A percentile compares a stretch with the other conserved stretches of the same genome.
phyloP scores from a whole-genome alignment of 2,797 vertebrate genomes.

The Limnodromus scolopaceus region DNA sequence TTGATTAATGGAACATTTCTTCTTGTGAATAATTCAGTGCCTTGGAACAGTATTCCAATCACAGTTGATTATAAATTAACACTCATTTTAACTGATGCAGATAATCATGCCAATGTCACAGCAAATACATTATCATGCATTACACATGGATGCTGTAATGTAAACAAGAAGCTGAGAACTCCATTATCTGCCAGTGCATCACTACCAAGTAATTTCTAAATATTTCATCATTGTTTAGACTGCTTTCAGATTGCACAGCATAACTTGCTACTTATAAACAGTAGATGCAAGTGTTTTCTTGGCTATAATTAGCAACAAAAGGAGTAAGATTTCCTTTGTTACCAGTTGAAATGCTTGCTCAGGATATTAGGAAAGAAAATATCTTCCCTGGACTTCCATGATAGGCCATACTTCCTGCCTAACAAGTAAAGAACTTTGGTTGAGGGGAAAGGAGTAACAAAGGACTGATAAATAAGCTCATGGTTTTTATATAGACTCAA shows the following conservation, averaged over 20 bases:
- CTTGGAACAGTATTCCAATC: not conserved
- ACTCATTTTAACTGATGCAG: conserved; percentile 32
- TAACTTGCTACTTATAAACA: not conserved
- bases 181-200: not conserved
- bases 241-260: not conserved
- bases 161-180: conserved; percentile 32
- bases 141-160: not conserved
- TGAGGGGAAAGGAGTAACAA: not conserved
- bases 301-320: not conserved
- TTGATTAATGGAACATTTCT: conserved; percentile 31
- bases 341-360: not conserved
- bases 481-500: not conserved
- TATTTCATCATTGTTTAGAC: conserved; percentile 6
- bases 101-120: not conserved
- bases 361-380: not conserved
- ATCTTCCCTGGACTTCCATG: not conserved
- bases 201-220: not conserved
- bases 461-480: not conserved
- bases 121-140: conserved; percentile 15
- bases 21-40: conserved; percentile 3
- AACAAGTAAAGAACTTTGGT: not conserved
- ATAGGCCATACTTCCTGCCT: not conserved
- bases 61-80: not conserved
- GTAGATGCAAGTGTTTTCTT: not conserved
- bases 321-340: not conserved